These are phyloP conservation scores for Chaetodon auriga DNA, from an alignment of 2,113 vertebrate species.

Conservation along the genomic window DNA sequence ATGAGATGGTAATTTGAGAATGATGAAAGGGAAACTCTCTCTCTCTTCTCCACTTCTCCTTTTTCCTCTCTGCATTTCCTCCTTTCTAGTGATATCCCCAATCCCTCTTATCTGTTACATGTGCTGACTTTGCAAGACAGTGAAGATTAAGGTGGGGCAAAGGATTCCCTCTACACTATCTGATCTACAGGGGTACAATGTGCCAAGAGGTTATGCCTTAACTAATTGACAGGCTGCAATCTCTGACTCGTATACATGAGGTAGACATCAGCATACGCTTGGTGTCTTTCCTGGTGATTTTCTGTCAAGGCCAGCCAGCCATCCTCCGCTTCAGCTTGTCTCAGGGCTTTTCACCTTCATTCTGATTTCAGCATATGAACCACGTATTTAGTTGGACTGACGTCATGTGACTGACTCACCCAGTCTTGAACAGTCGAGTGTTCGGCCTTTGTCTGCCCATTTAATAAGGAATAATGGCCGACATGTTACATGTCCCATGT, in stretches of 20 bases:
- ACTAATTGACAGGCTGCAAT: neutral
- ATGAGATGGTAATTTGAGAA: constrained; percentile 45
- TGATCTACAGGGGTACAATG: constrained; percentile 18
- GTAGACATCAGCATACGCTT: neutral
- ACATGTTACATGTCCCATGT: too few species aligned
- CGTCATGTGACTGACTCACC: neutral
- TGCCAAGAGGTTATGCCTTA: constrained; percentile 18
- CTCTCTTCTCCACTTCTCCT: neutral
- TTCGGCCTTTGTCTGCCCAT: neutral
- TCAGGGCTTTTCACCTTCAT: neutral
- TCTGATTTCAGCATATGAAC: neutral
- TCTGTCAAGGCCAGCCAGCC: neutral
- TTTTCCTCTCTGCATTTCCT: constrained; percentile 1
- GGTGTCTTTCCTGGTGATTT: neutral
- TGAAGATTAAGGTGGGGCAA: constrained; percentile 45
- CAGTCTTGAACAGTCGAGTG: neutral
- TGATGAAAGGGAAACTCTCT: constrained; percentile 8
- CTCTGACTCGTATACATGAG: neutral
- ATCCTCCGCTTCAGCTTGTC: neutral
- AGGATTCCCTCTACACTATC: constrained; percentile 19
- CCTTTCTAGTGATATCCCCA: constrained; percentile 18
- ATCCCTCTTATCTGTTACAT: constrained; percentile 20
- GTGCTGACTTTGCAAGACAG: constrained; percentile 52
- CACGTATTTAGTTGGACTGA: neutral
- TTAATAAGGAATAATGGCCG: too few species aligned